phyloP scores from a whole-genome alignment of 2,797 vertebrate genomes.

The Harpagifer antarcticus region DNA sequence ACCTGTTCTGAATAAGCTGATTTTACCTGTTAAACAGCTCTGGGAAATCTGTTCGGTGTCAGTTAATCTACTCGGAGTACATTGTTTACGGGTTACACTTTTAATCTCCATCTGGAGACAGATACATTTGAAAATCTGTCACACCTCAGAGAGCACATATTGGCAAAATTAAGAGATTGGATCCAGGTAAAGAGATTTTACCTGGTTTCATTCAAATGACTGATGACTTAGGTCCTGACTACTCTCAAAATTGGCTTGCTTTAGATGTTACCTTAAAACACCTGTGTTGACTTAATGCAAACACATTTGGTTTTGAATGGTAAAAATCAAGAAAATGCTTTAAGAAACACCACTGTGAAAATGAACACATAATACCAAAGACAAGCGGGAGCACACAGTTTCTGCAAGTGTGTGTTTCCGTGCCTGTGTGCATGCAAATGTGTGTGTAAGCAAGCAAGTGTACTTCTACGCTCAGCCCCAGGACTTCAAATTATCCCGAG shows the following conservation, averaged over 20 bases:
- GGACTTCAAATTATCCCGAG: slow-evolving; percentile 75
- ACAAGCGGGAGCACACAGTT: slow-evolving; percentile 20
- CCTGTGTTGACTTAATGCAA: too few species aligned
- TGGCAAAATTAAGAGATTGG: neutral
- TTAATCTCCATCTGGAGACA: slow-evolving; percentile 23
- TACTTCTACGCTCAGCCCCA: slow-evolving; percentile 60
- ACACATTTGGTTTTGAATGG: neutral
- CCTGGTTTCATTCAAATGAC: neutral
- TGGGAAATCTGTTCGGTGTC: slow-evolving; percentile 26
- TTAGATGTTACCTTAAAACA: neutral
- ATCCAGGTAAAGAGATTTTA: neutral
- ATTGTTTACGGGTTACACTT: slow-evolving; percentile 35
- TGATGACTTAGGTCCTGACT: neutral
- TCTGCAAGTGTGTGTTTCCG: slow-evolving; percentile 20
- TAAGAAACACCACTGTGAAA: neutral
- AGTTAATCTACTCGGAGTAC: slow-evolving; percentile 52
- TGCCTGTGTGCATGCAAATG: slow-evolving; percentile 11
- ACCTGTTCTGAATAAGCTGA: slow-evolving; percentile 62
- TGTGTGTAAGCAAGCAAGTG: slow-evolving; percentile 44
- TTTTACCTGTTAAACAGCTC: slow-evolving; percentile 52
- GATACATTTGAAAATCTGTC: neutral
- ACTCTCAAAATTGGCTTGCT: neutral
- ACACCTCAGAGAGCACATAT: neutral
- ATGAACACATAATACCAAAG: slow-evolving; percentile 17
- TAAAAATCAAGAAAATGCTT: neutral